Evolutionary conservation across 1,140 invertebrate genomes (phyloP).

Genomic region (Drosophila pectinifera): DNA sequence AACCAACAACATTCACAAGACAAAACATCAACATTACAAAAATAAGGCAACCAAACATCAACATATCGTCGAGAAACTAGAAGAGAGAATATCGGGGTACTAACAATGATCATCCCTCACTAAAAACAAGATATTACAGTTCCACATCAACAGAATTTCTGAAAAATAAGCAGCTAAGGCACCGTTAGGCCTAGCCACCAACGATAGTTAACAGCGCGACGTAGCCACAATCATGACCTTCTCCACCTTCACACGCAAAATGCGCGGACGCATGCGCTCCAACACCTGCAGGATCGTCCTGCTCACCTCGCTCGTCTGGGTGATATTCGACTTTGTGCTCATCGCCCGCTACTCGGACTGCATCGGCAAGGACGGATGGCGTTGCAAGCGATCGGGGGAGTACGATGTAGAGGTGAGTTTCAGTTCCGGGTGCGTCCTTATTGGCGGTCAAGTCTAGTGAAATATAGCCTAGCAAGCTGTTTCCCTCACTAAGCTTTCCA

Average conservation of each 20-base stretch:
- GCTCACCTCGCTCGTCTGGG: conserved; percentile 97
- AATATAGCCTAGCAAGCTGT: too few species aligned
- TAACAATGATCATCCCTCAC: conserved; percentile 36
- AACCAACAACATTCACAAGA: conserved; percentile 38
- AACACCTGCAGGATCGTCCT: conserved; percentile 97
- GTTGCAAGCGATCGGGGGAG: conserved; percentile 87
- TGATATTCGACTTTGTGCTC: conserved; percentile 95
- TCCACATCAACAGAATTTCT: not conserved
- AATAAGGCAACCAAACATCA: conserved; percentile 15
- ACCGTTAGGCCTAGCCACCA: not conserved
- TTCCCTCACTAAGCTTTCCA: too few species aligned
- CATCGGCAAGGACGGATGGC: conserved; percentile 89
- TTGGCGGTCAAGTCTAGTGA: too few species aligned
- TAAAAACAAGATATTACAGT: conserved; percentile 10
- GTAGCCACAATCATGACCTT: conserved; percentile 65
- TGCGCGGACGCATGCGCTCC: conserved; percentile 94
- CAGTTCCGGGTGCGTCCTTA: too few species aligned
- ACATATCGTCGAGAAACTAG: conserved; percentile 48
- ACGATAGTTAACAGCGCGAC: conserved; percentile 27
- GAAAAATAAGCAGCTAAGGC: conserved; percentile 2
- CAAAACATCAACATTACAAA: conserved; percentile 27
- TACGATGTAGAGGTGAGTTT: conserved; percentile 85
- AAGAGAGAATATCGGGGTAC: conserved; percentile 9
- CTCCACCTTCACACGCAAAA: conserved; percentile 88
- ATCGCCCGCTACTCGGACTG: conserved; percentile 98